Evolutionary conservation across 2,797 vertebrate genomes (phyloP), one percentile per base, ranked within the genome.

Genomic region (Chaetophractus vellerosus): DNA sequence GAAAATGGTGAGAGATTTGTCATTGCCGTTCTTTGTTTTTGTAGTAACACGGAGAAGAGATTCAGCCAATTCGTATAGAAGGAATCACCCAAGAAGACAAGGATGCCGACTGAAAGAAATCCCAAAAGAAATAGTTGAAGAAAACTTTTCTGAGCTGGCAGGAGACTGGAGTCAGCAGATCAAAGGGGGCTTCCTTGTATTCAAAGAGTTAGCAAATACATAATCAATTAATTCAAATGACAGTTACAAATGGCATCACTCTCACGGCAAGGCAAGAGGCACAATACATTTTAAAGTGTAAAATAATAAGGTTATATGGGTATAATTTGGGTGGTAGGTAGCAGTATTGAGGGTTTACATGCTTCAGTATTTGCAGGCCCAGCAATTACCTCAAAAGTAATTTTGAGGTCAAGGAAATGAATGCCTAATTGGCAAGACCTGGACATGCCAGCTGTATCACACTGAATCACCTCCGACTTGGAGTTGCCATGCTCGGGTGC

Each of bases 21-120:
- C 0, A n/a, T 5, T 14, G 52, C 18, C 5, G 18, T 21, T 19
- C 16, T 55, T 55, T 55, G 52, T 1, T 3, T 45, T 11, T 21
- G 6, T 33, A 5, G 15, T 24, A 11, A 18, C 7, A 19, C 0
- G 21, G 18, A 48, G 36, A 7, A 24, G 24, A n/a, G 9, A 57
- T 5, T 7, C 6, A 18, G 18, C 2, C 0, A 9, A 26, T 8
- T 4, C 38, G 1, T 3, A 26, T 3, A 36, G 2, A 16, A 52
- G 1, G 41, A 64, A 9, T 23, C 36, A 26, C 23, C 45, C 57
- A 23, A 41, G 21, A 59, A 31, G n/a, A 69, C n/a, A 71, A 45
- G 24, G 2, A 6, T 33, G 1, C 9, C 48, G 3, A 45, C 2
- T 16, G 5, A 66, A 57, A 76, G 10, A 55, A 52, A 6, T 26